Base-by-base conservation (phyloP, 2,888 invertebrate genomes). In the Myopa testacea region DNA sequence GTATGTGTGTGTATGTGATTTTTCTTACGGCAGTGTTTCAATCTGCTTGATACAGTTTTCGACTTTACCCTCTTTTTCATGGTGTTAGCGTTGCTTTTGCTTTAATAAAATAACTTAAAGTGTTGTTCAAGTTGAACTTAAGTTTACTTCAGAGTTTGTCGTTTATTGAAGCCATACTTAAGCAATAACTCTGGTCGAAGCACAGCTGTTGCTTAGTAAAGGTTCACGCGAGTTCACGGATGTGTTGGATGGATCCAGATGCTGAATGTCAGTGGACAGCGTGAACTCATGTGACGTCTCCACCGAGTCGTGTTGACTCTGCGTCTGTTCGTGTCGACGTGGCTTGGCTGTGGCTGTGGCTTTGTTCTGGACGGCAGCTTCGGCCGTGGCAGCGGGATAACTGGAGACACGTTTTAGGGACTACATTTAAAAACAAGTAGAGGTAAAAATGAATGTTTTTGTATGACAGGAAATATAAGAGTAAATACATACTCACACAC, bases 401-500 rank as follows among this genome's bases (percentile, higher is more conserved):
- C 93, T 94, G 81, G 93, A 93, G 7, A 94, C 93, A n/a, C 94
- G 90, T 83, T 93, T 93, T 71, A 94, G 88, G 67, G 92, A 91
- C 90, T 92, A 88, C 38, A 65, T 26, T 74, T 55, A 1, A 4
- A 55, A 55, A 55, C 1, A 55, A 8, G 4, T 55, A 2, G 50
- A 50, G 26, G 26, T 26, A 26, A 26, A 26, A 26, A 26, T 26
- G 1, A 26, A 26, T 1, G 26, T 26, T 26, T 26, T 26, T 26
- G 26, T 26, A 26, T 26, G 26, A 26, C 26, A 26, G 26, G 26
- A 26, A 26, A 26, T 1, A 26, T 26, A 26, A 26, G 26, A 26
- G 26, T 26, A 26, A 26, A 26, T 26, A 26, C 26, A 26, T 1
- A 26, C 26, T 2, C 2, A 26, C 26, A 26, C 2, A 26, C 26